Percentiles rank a stretch among this genome's conserved stretches.
Conservation (phyloP, 2,113 vertebrate species). For the Microcebus jonahi region DNA sequence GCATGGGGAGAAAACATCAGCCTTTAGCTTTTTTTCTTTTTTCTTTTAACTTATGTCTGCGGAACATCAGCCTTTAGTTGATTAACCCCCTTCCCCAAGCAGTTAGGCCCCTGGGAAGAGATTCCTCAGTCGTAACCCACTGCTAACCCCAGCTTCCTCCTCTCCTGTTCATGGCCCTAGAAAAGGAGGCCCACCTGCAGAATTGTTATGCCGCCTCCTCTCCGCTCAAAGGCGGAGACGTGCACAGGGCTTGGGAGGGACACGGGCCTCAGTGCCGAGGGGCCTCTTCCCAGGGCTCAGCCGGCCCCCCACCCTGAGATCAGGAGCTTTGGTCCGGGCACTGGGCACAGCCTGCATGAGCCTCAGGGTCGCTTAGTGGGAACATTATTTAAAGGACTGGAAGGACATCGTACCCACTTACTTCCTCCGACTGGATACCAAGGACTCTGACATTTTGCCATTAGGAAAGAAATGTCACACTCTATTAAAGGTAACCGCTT, state of each 20-base stretch:
- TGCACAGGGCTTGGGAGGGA: not conserved
- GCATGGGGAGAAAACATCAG: slow-evolving; percentile 8
- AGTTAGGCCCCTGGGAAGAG: not conserved
- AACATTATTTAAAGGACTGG: not conserved
- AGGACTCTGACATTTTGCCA: not conserved
- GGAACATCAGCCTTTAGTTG: not conserved
- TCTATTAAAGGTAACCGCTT: not conserved
- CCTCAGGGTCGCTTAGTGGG: not conserved
- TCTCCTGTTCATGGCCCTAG: not conserved
- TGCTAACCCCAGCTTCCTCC: not conserved
- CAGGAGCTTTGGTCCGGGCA: not conserved
- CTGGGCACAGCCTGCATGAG: not conserved
- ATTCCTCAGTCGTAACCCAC: not conserved
- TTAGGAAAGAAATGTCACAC: not conserved
- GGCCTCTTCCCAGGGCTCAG: not conserved
- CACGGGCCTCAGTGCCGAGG: not conserved
- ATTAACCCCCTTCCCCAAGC: not conserved
- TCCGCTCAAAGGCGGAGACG: not conserved
- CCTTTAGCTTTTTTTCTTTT: not conserved
- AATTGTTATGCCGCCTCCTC: not conserved
- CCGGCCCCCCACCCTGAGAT: not conserved
- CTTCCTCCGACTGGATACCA: not conserved
- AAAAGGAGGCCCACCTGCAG: not conserved
- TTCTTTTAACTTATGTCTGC: too few relatives aligned
- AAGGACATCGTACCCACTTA: not conserved